Evolutionary conservation across 2,113 vertebrate genomes (phyloP).

Genomic region (Athene cunicularia): DNA sequence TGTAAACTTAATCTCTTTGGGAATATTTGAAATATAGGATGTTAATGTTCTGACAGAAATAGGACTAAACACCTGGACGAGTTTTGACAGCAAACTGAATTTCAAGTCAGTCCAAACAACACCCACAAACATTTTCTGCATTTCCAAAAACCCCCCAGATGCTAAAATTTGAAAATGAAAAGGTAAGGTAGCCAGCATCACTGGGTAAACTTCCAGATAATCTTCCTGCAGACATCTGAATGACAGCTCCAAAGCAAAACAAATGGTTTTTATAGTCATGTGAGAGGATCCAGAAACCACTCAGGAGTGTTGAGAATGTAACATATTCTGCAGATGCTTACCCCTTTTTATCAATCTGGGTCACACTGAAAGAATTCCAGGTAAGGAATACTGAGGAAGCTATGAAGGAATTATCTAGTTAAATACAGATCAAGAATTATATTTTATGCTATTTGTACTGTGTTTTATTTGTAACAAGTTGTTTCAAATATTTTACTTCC

Average conservation of each 20-base stretch:
- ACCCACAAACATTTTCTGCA: background rate
- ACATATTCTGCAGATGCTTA: background rate
- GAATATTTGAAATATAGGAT: background rate
- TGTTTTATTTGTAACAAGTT: background rate
- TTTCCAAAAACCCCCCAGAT: background rate
- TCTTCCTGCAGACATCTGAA: background rate
- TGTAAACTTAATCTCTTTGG: background rate
- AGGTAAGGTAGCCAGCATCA: background rate
- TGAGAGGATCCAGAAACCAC: background rate
- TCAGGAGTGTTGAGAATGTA: background rate
- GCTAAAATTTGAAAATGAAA: background rate
- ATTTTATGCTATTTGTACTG: background rate
- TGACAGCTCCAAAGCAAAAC: background rate
- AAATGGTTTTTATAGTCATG: background rate
- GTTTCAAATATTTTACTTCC: background rate
- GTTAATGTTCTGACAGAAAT: background rate
- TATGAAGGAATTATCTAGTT: background rate
- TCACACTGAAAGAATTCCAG: background rate
- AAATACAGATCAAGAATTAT: background rate
- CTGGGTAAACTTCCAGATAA: background rate
- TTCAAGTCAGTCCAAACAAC: background rate
- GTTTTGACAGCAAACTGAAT: background rate
- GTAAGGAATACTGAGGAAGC: background rate
- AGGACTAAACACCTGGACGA: background rate
- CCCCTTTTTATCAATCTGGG: background rate